phyloP scores from a whole-genome alignment of 2,113 vertebrate species.

The Channa maculata region DNA sequence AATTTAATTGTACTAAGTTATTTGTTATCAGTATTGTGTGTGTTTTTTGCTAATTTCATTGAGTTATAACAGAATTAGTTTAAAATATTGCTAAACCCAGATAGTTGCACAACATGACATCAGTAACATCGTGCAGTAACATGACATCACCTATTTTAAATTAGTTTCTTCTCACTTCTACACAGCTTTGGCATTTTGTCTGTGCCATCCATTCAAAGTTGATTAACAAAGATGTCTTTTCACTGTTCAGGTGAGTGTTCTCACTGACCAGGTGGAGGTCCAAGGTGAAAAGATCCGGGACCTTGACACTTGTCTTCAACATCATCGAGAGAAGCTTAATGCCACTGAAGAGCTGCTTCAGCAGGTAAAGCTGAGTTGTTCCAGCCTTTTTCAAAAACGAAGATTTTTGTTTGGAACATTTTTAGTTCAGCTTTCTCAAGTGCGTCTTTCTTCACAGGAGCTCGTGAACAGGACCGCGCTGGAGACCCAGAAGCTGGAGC shows the following conservation, averaged over 20 bases:
- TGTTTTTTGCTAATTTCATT: too few relatives aligned
- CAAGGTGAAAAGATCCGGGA: constrained; percentile 99
- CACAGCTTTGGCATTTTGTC: too few relatives aligned
- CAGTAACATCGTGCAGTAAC: too few relatives aligned
- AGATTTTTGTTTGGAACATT: too few relatives aligned
- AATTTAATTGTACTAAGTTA: too few relatives aligned
- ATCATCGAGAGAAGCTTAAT: constrained; percentile 92
- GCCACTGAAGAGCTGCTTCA: constrained; percentile 95
- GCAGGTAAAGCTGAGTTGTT: constrained; percentile 82
- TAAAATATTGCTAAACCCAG: too few relatives aligned
- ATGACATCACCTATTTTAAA: too few relatives aligned
- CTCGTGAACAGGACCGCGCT: constrained; percentile 90
- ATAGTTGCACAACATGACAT: too few relatives aligned
- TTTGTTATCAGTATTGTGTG: too few relatives aligned
- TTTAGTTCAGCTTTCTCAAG: not conserved
- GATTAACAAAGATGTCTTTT: not conserved
- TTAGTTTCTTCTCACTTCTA: too few relatives aligned
- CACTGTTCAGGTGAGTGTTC: constrained; percentile 89
- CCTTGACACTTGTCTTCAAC: constrained; percentile 92
- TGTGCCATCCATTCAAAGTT: too few relatives aligned
- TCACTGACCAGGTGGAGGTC: constrained; percentile 98
- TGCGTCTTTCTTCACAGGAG: constrained; percentile 82
- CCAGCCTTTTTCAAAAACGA: not conserved
- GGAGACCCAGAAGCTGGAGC: constrained; percentile 96
- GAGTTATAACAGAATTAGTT: too few relatives aligned